Evolutionary conservation across 1,140 invertebrate genomes (phyloP).

Genomic region (Magallana ariakensis): DNA sequence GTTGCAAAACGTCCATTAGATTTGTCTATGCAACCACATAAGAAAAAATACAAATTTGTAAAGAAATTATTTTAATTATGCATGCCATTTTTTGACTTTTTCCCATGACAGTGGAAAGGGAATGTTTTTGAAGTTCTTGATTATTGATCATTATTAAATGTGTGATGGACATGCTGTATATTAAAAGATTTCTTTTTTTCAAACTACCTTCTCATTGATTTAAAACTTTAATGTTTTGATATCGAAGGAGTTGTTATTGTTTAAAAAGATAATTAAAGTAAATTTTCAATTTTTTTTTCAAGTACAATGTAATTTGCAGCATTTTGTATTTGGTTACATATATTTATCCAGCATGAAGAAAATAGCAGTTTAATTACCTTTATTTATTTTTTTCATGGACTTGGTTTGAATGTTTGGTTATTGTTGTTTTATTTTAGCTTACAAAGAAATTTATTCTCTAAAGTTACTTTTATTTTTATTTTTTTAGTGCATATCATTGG

Average conservation of each 20-base stretch:
- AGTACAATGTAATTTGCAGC: not conserved
- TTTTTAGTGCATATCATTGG: no score
- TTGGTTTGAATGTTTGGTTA: not conserved
- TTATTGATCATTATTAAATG: not conserved
- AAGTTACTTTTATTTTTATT: no score
- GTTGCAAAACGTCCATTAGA: not conserved
- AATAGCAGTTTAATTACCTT: not conserved
- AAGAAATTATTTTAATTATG: not conserved
- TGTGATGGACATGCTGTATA: not conserved
- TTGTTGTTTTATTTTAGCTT: conserved; percentile 9
- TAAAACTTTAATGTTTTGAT: conserved; percentile 1
- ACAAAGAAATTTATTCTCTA: no score
- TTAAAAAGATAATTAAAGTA: not conserved
- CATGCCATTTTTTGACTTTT: not conserved
- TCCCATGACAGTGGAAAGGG: not conserved
- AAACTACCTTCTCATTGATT: not conserved
- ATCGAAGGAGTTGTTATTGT: not conserved
- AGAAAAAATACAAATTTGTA: conserved; percentile 11
- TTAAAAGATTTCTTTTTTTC: not conserved
- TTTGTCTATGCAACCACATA: not conserved
- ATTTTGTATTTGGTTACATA: not conserved
- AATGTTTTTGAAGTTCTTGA: not conserved
- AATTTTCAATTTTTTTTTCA: no score
- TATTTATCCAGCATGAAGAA: not conserved
- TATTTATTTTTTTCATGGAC: not conserved